Conservation (phyloP, 1,140 invertebrate genomes). For the Globodera ellingtonae region DNA sequence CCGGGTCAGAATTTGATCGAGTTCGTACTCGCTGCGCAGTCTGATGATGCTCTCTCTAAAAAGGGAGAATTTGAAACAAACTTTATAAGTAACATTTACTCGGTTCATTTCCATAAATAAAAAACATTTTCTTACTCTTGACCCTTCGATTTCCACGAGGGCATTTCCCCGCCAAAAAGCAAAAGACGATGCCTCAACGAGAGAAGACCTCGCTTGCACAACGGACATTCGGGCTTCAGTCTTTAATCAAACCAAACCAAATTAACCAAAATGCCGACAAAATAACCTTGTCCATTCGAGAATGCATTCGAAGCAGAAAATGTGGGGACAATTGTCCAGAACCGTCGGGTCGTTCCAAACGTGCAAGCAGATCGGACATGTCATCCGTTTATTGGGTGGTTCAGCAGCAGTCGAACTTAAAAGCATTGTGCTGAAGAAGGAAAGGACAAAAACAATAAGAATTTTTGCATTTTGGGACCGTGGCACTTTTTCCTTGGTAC, state of each 20-base stretch:
- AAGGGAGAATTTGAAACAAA: not conserved
- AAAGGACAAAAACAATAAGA: not conserved
- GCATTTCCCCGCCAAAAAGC: not conserved
- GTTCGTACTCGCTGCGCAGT: slow-evolving; percentile 33
- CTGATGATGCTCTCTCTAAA: slow-evolving; percentile 29
- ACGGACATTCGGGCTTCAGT: slow-evolving; percentile 25
- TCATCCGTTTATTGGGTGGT: slow-evolving; percentile 7
- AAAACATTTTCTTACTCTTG: slow-evolving; percentile 11
- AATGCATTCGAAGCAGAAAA: slow-evolving; percentile 43
- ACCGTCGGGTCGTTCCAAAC: slow-evolving; percentile 32
- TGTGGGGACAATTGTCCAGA: slow-evolving; percentile 29
- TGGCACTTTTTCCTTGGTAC: too few species aligned
- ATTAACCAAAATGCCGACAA: not conserved
- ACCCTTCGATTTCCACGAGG: slow-evolving; percentile 26
- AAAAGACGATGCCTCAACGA: slow-evolving; percentile 27
- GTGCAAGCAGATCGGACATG: slow-evolving; percentile 37
- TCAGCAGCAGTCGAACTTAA: not conserved
- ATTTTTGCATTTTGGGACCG: too few species aligned
- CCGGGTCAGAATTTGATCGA: slow-evolving; percentile 25
- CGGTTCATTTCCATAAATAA: not conserved
- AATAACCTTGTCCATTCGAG: slow-evolving; percentile 33
- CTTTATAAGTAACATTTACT: slow-evolving; percentile 12
- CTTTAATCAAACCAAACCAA: slow-evolving; percentile 5
- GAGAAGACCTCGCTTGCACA: slow-evolving; percentile 30
- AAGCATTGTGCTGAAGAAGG: not conserved